These are phyloP conservation scores for Lydus trimaculatus DNA, from an alignment of 2,888 invertebrate species.

Conservation along the genomic window DNA sequence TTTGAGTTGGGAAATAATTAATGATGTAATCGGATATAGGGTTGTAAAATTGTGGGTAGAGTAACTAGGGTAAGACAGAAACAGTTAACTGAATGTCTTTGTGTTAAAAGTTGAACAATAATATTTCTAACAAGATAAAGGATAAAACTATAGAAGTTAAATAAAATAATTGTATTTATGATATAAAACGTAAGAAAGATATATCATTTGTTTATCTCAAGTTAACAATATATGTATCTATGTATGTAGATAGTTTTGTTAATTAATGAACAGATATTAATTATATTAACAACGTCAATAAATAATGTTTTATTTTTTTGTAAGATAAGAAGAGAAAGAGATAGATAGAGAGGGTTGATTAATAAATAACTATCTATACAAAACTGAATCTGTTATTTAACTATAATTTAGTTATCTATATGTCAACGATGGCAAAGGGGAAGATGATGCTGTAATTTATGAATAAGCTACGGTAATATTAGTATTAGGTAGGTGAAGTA, in stretches of 20 bases:
- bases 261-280: constrained; percentile 30
- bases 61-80: too few relatives aligned
- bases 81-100: constrained; percentile 10
- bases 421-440: constrained; percentile 28
- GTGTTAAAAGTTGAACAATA: constrained; percentile 23
- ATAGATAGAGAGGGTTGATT: too few relatives aligned
- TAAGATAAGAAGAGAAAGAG: constrained; percentile 23
- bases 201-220: constrained; percentile 32
- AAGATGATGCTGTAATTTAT: constrained; percentile 34
- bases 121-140: constrained; percentile 24
- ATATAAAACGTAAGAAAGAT: constrained; percentile 21
- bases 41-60: not conserved
- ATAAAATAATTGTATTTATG: constrained; percentile 20
- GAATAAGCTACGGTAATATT: constrained; percentile 27
- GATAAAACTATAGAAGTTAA: constrained; percentile 24
- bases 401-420: constrained; percentile 31
- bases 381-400: constrained; percentile 27
- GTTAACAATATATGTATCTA: constrained; percentile 22
- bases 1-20: not conserved
- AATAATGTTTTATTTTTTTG: constrained; percentile 30
- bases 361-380: constrained; percentile 27
- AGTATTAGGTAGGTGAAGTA: constrained; percentile 27
- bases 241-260: constrained; percentile 23
- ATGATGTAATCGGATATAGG: not conserved
- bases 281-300: constrained; percentile 34